phyloP scores from a whole-genome alignment of 2,888 invertebrate genomes.

The Callimorpha dominula region DNA sequence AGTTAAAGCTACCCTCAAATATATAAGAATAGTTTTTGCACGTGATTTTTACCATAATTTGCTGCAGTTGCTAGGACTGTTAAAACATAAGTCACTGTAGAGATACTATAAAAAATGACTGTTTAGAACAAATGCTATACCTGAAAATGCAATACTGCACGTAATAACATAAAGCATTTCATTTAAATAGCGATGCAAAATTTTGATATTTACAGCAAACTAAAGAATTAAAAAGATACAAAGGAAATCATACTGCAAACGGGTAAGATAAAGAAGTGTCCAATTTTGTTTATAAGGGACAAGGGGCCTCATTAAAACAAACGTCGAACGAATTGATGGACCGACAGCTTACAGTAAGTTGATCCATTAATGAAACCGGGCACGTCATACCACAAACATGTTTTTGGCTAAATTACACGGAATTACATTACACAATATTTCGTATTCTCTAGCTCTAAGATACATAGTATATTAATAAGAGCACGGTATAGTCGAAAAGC shows the following conservation, averaged over 20 bases:
- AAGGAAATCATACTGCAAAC: neutral
- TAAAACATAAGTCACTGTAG: too few relatives aligned
- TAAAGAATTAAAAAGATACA: neutral
- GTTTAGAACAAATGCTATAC: too few relatives aligned
- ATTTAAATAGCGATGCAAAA: too few relatives aligned
- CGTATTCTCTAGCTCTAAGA: conserved; percentile 3
- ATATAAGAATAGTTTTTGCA: neutral
- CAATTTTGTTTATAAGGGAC: neutral
- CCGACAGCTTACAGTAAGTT: neutral
- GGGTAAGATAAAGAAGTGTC: neutral
- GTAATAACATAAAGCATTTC: too few relatives aligned
- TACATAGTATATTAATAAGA: conserved; percentile 34
- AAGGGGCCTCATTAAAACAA: neutral
- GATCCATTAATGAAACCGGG: neutral
- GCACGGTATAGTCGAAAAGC: conserved; percentile 48
- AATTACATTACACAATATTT: conserved; percentile 9
- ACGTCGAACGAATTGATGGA: neutral
- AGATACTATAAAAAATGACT: too few relatives aligned
- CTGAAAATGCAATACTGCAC: too few relatives aligned
- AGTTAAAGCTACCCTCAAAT: neutral
- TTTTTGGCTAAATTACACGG: neutral
- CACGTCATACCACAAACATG: neutral
- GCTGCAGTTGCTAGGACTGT: neutral
- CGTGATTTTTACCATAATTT: neutral
- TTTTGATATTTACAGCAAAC: neutral